Percentiles rank a stretch among this genome's conserved stretches.
These are phyloP conservation scores for Cyanoramphus novaezelandiae DNA, from an alignment of 2,113 vertebrate species.

Conservation along the genomic window DNA sequence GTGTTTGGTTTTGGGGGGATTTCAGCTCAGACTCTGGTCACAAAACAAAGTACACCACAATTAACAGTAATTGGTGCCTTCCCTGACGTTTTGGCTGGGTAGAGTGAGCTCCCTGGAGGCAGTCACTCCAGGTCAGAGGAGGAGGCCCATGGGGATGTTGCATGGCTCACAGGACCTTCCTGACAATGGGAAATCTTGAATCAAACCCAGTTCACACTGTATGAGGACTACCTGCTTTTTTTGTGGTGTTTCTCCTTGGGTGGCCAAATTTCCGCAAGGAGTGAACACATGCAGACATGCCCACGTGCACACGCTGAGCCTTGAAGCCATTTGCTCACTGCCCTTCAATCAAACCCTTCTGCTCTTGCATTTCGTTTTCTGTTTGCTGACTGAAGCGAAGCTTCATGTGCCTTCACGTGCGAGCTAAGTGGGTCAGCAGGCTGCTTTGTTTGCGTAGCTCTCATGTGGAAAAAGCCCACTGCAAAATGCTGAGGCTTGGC, in stretches of 20 bases:
- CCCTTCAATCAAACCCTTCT: constrained; percentile 14
- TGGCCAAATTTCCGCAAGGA: background rate
- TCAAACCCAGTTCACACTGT: background rate
- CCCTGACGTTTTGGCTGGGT: background rate
- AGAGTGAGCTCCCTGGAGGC: background rate
- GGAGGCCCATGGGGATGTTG: background rate
- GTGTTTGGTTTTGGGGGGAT: background rate
- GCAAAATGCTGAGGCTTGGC: background rate
- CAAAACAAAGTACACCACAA: background rate
- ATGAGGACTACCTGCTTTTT: background rate
- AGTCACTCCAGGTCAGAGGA: background rate
- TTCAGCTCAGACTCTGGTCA: background rate
- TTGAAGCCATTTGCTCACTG: constrained; percentile 13
- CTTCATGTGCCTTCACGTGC: constrained; percentile 38
- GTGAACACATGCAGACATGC: fast-evolving
- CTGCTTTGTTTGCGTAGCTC: constrained; percentile 43
- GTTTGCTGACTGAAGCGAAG: constrained; percentile 18
- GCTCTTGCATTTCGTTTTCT: constrained; percentile 1
- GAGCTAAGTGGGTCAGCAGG: constrained; percentile 57
- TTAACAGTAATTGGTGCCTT: constrained; percentile 38
- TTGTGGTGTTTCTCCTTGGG: background rate
- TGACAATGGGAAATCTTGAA: fast-evolving
- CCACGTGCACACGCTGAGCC: background rate
- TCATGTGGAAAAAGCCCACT: constrained; percentile 21
- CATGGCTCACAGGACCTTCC: background rate